Conservation (phyloP, 2,888 invertebrate genomes). For the Caenorhabditis doughertyi region DNA sequence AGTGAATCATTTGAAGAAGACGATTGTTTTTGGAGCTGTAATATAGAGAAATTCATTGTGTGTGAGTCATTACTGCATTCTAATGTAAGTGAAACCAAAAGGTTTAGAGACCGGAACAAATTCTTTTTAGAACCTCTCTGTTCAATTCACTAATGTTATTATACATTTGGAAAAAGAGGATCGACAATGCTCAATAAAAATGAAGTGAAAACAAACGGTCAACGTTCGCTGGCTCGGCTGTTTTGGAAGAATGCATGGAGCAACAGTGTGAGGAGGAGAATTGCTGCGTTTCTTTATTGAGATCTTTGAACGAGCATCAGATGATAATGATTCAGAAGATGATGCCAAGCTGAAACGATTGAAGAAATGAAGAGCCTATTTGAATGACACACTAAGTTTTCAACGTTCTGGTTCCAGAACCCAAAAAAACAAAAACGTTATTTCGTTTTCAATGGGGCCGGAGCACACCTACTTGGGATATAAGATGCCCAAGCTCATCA, state of each 20-base stretch:
- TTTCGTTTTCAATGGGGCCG: no score
- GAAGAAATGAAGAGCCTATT: no score
- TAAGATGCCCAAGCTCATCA: constrained; percentile 6
- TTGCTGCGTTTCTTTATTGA: constrained; percentile 68
- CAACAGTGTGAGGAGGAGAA: constrained; percentile 61
- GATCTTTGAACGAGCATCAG: constrained; percentile 70
- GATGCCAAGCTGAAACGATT: constrained; percentile 60
- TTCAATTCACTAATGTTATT: constrained; percentile 40
- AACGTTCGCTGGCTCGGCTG: constrained; percentile 54
- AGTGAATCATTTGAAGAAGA: constrained; percentile 69
- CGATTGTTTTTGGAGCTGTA: constrained; percentile 65
- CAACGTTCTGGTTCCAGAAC: no score
- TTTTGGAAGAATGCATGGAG: constrained; percentile 52
- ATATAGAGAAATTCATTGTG: constrained; percentile 17
- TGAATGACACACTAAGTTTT: no score
- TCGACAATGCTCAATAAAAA: constrained; percentile 7
- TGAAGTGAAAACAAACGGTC: constrained; percentile 54
- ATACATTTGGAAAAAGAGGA: constrained; percentile 36
- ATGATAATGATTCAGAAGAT: constrained; percentile 68
- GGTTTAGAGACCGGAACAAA: constrained; percentile 51
- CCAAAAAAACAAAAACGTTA: no score
- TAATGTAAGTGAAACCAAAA: constrained; percentile 35
- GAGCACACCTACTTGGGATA: constrained; percentile 1
- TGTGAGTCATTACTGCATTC: constrained; percentile 29
- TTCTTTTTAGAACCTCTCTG: constrained; percentile 12